These are phyloP conservation scores for Pseudochirops corinnae DNA, from an alignment of 2,797 vertebrate genomes.

Conservation along the genomic window DNA sequence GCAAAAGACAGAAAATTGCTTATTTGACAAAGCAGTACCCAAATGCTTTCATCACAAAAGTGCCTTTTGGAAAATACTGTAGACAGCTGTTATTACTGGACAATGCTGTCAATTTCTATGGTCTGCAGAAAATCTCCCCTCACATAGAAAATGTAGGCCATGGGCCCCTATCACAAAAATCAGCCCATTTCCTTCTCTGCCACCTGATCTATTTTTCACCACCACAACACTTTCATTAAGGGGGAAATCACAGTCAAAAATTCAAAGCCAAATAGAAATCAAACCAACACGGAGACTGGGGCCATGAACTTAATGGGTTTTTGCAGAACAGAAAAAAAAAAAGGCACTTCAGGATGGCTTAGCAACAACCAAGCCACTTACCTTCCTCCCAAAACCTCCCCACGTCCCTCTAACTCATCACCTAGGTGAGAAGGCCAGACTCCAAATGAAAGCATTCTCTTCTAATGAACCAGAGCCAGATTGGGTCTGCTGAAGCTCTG, in stretches of 20 bases:
- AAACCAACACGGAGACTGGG: slow-evolving; percentile 80
- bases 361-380: slow-evolving; percentile 50
- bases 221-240: slow-evolving; percentile 83
- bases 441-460: slow-evolving; percentile 37
- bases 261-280: slow-evolving; percentile 82
- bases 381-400: slow-evolving; percentile 15
- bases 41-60: slow-evolving; percentile 77
- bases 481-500: background rate
- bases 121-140: slow-evolving; percentile 74
- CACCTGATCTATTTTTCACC: slow-evolving; percentile 75
- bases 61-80: slow-evolving; percentile 80
- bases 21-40: slow-evolving; percentile 74
- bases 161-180: slow-evolving; percentile 75
- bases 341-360: slow-evolving; percentile 51
- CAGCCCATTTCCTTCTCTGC: slow-evolving; percentile 70
- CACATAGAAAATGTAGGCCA: slow-evolving; percentile 76
- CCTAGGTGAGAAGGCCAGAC: slow-evolving; percentile 41
- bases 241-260: slow-evolving; percentile 83
- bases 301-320: slow-evolving; percentile 64
- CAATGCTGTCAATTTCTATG: slow-evolving; percentile 78
- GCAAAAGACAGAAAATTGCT: slow-evolving; percentile 75
- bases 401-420: slow-evolving; percentile 28
- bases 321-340: background rate
- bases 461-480: slow-evolving; percentile 17
- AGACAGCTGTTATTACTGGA: slow-evolving; percentile 71